Percentiles rank a stretch among this genome's conserved stretches.
Conservation (phyloP, 2,888 invertebrate species). For the Eilema sororculum region DNA sequence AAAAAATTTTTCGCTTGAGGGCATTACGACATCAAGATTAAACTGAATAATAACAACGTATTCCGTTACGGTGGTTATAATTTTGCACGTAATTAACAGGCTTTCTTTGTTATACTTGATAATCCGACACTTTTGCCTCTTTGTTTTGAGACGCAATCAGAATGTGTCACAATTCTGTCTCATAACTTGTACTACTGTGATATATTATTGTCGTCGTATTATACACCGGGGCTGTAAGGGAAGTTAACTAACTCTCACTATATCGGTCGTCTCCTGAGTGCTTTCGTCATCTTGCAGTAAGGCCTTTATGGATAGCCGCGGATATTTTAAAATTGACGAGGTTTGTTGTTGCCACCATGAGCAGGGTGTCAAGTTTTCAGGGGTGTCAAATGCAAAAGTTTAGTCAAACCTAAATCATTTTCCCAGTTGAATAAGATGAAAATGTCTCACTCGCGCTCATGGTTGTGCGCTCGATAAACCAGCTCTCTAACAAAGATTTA, state of each 20-base stretch:
- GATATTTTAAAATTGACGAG: too few species aligned
- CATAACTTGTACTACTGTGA: neutral
- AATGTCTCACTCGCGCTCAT: neutral
- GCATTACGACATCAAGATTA: constrained; percentile 4
- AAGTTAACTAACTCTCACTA: neutral
- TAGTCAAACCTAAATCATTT: neutral
- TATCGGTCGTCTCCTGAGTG: neutral
- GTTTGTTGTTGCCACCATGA: too few species aligned
- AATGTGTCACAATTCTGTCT: neutral
- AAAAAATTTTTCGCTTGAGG: neutral
- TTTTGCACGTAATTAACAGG: constrained; percentile 4
- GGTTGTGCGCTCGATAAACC: constrained; percentile 4
- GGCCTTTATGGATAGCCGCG: neutral
- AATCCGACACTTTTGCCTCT: neutral
- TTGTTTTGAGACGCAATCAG: neutral
- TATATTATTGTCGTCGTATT: neutral
- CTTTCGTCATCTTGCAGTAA: neutral
- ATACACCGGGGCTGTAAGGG: neutral
- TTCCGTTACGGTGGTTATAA: constrained; percentile 4
- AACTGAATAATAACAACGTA: constrained; percentile 1
- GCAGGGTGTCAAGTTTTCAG: neutral
- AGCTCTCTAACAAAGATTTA: neutral
- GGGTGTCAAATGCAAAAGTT: neutral
- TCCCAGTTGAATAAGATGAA: neutral
- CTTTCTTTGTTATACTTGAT: constrained; percentile 1